Base-by-base conservation (phyloP, 2,113 vertebrate genomes). In the Leptobrachium leishanense region DNA sequence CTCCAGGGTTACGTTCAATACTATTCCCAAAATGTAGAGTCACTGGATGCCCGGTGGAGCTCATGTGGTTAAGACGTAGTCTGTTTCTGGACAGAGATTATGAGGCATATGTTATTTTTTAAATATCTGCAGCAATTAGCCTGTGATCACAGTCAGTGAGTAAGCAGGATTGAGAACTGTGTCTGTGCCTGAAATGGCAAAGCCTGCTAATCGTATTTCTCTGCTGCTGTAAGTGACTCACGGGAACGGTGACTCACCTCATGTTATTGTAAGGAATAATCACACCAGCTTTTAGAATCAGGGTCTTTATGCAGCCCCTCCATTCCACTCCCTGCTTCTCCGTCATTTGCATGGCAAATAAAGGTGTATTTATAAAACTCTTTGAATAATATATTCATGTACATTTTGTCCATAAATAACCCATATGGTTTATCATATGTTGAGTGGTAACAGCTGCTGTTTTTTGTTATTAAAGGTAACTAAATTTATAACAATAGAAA, bases 41-140 rank as follows among this genome's bases (percentile, higher is more conserved):
- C 20, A 31, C 20, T 31, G 20, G 20, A 31, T 31, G 20, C 20
- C 20, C 20, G 20, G 46, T 59, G 55, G 55, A 11, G 13, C 55
- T 12, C 13, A 12, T 59, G 1, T 8, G 55, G 55, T 59, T 59
- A 59, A 59, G 13, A 59, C 3, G 8, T 3, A 12, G 55, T 13
- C 55, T 59, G 55, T 59, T 59, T 59, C 55, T 59, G 55, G 55
- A 59, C 55, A 2, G 11, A 12, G 55, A 59, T 59, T 59, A 59
- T 59, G 73, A 85, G 83, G 85, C 83, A 80, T 82, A 85, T 80
- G 73, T 84, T 84, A 85, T 85, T 81, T 79, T 83, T 79, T 82
- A 67, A 74, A 62, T 41, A 50, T 59, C 57, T 77, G 3, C 13
- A 40, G 44, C 53, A 76, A 53, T 50, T 71, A 78, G 43, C 68